Evolutionary conservation across 2,797 vertebrate species (phyloP), one percentile per base, ranked within the genome.

Genomic region (Trachurus trachurus): DNA sequence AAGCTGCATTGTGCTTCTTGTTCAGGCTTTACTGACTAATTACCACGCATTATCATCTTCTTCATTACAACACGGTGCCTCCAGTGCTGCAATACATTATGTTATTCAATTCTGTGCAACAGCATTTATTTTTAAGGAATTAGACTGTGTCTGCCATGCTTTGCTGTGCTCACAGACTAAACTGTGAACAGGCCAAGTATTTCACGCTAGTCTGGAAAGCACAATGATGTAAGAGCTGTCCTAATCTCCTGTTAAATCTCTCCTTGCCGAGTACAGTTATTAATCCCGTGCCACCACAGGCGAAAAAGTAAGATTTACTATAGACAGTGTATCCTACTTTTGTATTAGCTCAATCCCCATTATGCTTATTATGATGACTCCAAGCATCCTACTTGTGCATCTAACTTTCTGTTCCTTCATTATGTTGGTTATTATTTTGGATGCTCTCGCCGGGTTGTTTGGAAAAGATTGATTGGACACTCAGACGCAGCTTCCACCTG

Each of bases 231-330:
- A 83, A 86, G 73, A 86, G 81, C 85, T 78, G 15, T 74, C 54
- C 66, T 87, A 91, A 94, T 94, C 89, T 85, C 82, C 78, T 83
- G 89, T 81, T 92, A 87, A 91, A 94, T 93, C 90, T 92, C 64
- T 81, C 67, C 71, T 81, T 56, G 52, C 62, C 53, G 68, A 89
- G 76, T 84, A 70, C 54, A 19, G 60, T 86, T 90, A 92, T 91
- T 93, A 91, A 92, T 91, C 78, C 71, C 74, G 71, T 39, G 40
- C 83, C 81, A 90, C 78, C 80, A 74, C 71, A 80, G 70, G 74
- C 9, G 40, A 64, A 80, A 84, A 89, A 66, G 44, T 52, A 19
- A 62, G 29, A 62, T 73, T 71, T 45, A 65, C 45, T 61, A 10
- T 21, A 68, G 85, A 76, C 44, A 58, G 22, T 71, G 80, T 62